Evolutionary conservation across 2,888 invertebrate genomes (phyloP).

Genomic region (Idaea biselata): DNA sequence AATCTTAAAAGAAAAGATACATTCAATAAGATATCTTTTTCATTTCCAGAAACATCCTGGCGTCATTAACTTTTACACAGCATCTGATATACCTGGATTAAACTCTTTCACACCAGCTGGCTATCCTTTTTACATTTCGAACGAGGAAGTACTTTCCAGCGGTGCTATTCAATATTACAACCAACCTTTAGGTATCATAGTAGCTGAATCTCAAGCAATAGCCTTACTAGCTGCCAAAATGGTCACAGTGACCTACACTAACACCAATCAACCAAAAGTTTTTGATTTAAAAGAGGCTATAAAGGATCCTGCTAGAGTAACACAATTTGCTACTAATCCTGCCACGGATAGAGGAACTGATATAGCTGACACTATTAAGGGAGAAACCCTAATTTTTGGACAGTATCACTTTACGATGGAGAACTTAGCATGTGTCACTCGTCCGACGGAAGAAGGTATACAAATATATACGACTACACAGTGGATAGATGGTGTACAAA

Average conservation of each 20-base stretch:
- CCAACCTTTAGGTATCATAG: conserved; percentile 69
- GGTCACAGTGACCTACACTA: conserved; percentile 77
- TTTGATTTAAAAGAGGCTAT: conserved; percentile 42
- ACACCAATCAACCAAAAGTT: conserved; percentile 50
- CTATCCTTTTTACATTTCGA: conserved; percentile 23
- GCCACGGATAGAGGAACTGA: conserved; percentile 55
- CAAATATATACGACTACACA: conserved; percentile 83
- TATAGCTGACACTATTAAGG: conserved; percentile 66
- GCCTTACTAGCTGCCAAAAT: conserved; percentile 79
- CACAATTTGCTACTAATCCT: conserved; percentile 27
- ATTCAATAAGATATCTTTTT: no score
- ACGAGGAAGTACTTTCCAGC: conserved; percentile 68
- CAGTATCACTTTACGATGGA: conserved; percentile 90
- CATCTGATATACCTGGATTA: conserved; percentile 84
- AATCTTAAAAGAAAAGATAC: background rate
- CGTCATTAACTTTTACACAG: conserved; percentile 82
- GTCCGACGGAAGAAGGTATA: conserved; percentile 85
- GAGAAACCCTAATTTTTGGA: conserved; percentile 73
- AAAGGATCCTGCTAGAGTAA: conserved; percentile 40
- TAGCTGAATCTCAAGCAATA: conserved; percentile 76
- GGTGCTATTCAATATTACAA: conserved; percentile 53
- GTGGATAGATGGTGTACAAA: conserved; percentile 80
- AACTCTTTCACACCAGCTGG: conserved; percentile 71
- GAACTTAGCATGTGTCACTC: conserved; percentile 81
- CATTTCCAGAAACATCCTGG: conserved; percentile 78